A percentile compares a stretch with the other conserved stretches of the same genome.
phyloP scores from a whole-genome alignment of 2,113 vertebrate genomes.

The Pungitius pungitius region DNA sequence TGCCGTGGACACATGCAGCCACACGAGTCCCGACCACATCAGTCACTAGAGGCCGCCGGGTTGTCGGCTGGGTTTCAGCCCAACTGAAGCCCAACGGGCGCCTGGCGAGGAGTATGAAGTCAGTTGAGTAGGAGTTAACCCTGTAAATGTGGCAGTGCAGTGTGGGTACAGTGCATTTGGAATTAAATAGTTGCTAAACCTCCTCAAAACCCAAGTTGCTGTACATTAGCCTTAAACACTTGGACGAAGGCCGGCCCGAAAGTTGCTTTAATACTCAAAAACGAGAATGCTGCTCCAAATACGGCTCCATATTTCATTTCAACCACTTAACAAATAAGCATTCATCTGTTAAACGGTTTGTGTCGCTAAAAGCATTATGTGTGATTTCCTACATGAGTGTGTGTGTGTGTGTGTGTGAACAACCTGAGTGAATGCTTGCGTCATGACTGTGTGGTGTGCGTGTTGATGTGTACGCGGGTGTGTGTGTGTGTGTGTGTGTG shows the following conservation, averaged over 20 bases:
- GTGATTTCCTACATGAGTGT: neutral
- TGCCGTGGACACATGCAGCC: neutral
- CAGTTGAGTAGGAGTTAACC: neutral
- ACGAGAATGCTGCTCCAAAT: no score
- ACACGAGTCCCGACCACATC: neutral
- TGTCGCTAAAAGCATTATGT: neutral
- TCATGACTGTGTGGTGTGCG: constrained; percentile 17
- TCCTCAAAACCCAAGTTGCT: neutral
- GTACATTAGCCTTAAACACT: neutral
- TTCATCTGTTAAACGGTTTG: neutral
- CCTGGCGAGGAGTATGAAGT: neutral
- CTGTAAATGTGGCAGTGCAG: neutral
- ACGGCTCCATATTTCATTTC: no score
- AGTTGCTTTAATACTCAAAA: no score
- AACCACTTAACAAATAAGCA: neutral
- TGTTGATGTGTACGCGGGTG: constrained; percentile 19
- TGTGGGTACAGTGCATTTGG: neutral
- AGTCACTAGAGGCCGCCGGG: neutral
- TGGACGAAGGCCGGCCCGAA: no score
- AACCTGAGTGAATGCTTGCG: neutral
- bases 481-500: constrained; percentile 41
- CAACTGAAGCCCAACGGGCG: no score
- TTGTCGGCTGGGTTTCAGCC: neutral
- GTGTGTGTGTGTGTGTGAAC: constrained; percentile 26
- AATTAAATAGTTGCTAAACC: neutral